These are phyloP conservation scores for Phylloscopus trochilus DNA, from an alignment of 2,113 vertebrate species.

Conservation along the genomic window DNA sequence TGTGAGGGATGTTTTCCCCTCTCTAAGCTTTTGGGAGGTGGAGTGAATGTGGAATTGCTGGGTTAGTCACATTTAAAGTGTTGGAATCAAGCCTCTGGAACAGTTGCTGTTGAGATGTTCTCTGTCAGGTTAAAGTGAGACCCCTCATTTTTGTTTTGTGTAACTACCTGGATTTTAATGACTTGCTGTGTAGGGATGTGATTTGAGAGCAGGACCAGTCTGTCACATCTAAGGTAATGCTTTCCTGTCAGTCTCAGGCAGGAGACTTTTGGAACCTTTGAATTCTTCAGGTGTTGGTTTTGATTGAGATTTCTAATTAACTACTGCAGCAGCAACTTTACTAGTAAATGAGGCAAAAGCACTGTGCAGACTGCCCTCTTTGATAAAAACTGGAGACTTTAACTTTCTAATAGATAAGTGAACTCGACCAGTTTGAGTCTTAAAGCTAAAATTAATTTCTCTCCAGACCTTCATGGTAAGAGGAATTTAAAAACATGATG, in stretches of 20 bases:
- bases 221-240: background rate
- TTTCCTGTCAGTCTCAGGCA: fast-evolving
- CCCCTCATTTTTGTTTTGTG: background rate
- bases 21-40: fast-evolving
- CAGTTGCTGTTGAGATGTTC: background rate
- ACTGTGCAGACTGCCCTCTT: background rate
- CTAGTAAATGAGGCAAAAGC: background rate
- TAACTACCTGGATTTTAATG: background rate
- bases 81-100: background rate
- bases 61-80: background rate
- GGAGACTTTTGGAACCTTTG: background rate
- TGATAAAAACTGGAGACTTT: background rate
- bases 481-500: background rate
- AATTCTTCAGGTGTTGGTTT: background rate
- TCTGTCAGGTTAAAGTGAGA: background rate
- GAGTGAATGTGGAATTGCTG: background rate
- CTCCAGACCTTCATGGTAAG: background rate
- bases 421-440: background rate
- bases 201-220: background rate
- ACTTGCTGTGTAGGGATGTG: background rate
- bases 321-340: background rate
- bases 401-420: background rate
- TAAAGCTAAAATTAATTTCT: background rate
- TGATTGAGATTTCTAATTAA: background rate
- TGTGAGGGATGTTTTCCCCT: background rate